Percentiles rank a stretch among this genome's conserved stretches.
These are phyloP conservation scores for Glyptemys insculpta DNA, from an alignment of 2,797 vertebrate genomes.

Conservation along the genomic window DNA sequence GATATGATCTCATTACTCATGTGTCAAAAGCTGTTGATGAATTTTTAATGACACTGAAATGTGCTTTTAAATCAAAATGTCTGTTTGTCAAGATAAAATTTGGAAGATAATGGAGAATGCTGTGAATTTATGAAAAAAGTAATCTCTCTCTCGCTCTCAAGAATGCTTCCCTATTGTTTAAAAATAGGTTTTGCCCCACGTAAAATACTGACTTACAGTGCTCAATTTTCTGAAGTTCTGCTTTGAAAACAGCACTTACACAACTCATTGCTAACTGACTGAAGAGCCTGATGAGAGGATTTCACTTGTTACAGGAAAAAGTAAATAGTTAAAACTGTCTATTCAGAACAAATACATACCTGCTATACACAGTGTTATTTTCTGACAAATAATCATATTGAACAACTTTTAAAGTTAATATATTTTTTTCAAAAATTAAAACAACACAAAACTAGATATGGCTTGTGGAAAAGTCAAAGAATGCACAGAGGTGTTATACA, in stretches of 20 bases:
- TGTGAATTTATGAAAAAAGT: accelerated
- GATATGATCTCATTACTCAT: neutral
- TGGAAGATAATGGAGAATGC: neutral
- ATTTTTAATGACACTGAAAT: neutral
- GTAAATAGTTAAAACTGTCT: neutral
- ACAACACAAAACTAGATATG: neutral
- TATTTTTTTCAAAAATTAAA: neutral
- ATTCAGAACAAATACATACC: neutral
- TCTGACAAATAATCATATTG: neutral
- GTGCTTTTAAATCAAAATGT: slow-evolving; percentile 48
- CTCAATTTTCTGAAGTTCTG: accelerated
- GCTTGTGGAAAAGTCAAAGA: neutral
- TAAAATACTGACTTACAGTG: neutral
- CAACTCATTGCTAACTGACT: accelerated
- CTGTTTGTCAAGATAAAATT: neutral
- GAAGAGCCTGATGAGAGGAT: neutral
- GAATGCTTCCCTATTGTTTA: accelerated
- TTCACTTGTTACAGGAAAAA: neutral
- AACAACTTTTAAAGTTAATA: neutral
- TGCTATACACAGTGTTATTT: neutral
- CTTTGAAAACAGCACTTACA: neutral
- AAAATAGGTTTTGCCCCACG: neutral
- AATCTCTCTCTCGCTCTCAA: accelerated
- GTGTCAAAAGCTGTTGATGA: neutral
- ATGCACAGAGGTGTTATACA: neutral